A percentile compares a stretch with the other conserved stretches of the same genome.
Conservation (phyloP, 2,888 invertebrate species). For the Anoncus sp. region DNA sequence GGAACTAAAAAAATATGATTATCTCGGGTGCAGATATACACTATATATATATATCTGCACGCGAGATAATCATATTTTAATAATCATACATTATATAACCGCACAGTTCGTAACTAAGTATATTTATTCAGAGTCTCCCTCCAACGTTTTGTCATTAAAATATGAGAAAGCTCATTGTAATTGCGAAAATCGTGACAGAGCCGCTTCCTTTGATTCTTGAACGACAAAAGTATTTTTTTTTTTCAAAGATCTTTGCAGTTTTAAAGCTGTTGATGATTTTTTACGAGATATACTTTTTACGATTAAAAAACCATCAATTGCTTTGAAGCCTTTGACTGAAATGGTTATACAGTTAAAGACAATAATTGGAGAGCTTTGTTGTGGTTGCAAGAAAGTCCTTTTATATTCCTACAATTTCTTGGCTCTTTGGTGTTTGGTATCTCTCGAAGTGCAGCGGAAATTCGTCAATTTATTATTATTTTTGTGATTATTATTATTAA, state of each 20-base stretch:
- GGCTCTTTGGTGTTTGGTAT: too few relatives aligned
- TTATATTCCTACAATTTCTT: too few relatives aligned
- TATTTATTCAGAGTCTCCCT: conserved; percentile 21
- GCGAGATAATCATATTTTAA: too few relatives aligned
- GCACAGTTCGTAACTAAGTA: too few relatives aligned
- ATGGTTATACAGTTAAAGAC: neutral
- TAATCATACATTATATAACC: too few relatives aligned
- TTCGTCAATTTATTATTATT: too few relatives aligned
- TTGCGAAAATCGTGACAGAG: neutral
- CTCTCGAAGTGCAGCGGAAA: too few relatives aligned
- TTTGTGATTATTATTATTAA: too few relatives aligned
- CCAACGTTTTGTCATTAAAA: conserved; percentile 27
- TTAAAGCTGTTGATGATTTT: conserved; percentile 4
- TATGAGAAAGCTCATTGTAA: conserved; percentile 17
- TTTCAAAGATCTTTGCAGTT: neutral
- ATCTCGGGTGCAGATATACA: neutral
- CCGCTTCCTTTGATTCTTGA: neutral
- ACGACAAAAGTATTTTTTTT: conserved; percentile 18
- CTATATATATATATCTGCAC: neutral
- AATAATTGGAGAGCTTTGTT: neutral
- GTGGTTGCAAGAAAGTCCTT: too few relatives aligned
- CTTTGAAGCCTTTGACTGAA: too few relatives aligned
- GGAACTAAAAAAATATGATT: conserved; percentile 14
- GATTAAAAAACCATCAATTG: neutral
- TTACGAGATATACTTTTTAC: neutral